Conservation (phyloP, 2,888 invertebrate species). For the Steinernema hermaphroditum region DNA sequence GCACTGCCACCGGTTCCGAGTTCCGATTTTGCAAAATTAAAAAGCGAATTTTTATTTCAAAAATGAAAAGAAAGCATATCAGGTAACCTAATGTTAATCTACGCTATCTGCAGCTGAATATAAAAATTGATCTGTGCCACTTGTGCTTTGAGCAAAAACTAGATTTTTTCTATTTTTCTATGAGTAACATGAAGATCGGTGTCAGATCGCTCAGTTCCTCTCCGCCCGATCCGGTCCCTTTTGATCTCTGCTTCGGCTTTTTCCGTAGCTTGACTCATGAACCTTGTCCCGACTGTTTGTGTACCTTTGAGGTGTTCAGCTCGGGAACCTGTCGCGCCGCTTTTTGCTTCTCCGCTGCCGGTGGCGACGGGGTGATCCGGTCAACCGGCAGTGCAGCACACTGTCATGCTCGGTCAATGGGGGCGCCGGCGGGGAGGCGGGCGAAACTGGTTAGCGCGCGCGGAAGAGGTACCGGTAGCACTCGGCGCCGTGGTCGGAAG, state of each 20-base stretch:
- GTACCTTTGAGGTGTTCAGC: background rate
- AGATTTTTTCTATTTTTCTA: too few relatives aligned
- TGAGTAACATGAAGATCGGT: too few relatives aligned
- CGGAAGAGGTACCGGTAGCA: constrained; percentile 12
- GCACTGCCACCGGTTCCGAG: too few relatives aligned
- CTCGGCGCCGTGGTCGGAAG: background rate
- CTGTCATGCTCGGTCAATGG: constrained; percentile 19
- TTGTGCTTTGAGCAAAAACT: too few relatives aligned
- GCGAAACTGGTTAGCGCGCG: background rate
- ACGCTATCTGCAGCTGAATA: too few relatives aligned
- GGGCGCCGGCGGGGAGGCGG: background rate
- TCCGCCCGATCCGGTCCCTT: background rate
- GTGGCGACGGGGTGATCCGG: background rate
- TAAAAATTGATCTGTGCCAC: too few relatives aligned
- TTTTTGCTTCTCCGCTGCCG: background rate
- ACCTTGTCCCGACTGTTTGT: background rate
- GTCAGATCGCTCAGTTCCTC: too few relatives aligned
- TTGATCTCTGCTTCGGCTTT: background rate
- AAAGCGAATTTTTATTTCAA: too few relatives aligned
- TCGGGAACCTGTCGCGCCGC: background rate
- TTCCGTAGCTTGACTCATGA: background rate
- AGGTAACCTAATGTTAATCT: too few relatives aligned
- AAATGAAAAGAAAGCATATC: too few relatives aligned
- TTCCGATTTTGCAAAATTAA: too few relatives aligned
- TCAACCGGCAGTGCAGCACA: background rate